Conservation (phyloP, 1,140 invertebrate species). For the Ganaspis sp. region DNA sequence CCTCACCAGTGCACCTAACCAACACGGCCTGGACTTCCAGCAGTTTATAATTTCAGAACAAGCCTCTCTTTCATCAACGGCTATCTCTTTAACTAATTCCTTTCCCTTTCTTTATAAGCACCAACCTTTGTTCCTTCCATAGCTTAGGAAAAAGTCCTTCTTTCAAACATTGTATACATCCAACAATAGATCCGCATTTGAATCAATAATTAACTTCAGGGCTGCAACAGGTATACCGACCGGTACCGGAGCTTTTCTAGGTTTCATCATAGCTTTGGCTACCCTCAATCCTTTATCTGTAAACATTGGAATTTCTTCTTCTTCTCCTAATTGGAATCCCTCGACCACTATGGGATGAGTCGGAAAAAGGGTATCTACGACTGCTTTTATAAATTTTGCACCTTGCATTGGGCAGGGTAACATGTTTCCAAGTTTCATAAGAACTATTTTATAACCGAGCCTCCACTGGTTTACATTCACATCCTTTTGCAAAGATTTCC, state of each 20-base stretch:
- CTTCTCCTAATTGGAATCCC: not conserved
- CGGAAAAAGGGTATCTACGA: not conserved
- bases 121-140: slow-evolving; percentile 42
- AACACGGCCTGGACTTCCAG: no score
- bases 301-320: not conserved
- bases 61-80: no score
- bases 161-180: slow-evolving; percentile 41
- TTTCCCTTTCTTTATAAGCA: not conserved
- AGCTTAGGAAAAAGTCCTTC: slow-evolving; percentile 34
- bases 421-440: not conserved
- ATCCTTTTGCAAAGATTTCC: not conserved
- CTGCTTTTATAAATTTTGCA: not conserved
- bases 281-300: not conserved
- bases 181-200: slow-evolving; percentile 18
- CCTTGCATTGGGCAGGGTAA: not conserved
- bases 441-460: not conserved
- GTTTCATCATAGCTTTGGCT: not conserved
- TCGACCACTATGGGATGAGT: not conserved
- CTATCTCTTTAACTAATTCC: no score
- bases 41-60: no score
- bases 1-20: slow-evolving; percentile 31
- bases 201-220: slow-evolving; percentile 36
- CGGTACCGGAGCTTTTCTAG: slow-evolving; percentile 49
- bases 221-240: slow-evolving; percentile 48
- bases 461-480: not conserved